Evolutionary conservation across 2,797 vertebrate species (phyloP).

Genomic region (Thamnophis elegans): DNA sequence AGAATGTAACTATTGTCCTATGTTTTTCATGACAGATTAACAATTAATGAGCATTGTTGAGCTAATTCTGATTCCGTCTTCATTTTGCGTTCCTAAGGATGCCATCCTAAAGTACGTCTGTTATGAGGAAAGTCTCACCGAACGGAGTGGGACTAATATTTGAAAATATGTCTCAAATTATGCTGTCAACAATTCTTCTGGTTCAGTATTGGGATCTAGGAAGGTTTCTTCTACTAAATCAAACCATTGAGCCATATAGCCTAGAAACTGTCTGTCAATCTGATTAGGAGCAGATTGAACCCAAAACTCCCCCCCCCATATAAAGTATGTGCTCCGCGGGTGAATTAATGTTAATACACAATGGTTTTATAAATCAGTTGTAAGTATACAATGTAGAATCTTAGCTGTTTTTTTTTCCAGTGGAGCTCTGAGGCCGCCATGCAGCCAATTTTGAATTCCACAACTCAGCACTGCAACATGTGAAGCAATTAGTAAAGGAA

Average conservation of each 20-base stretch:
- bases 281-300: neutral
- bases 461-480: neutral
- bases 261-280: neutral
- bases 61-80: neutral
- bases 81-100: neutral
- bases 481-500: neutral
- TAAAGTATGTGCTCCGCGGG: neutral
- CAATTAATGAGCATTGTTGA: neutral
- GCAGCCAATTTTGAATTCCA: neutral
- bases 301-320: neutral
- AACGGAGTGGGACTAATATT: neutral
- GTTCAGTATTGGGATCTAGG: neutral
- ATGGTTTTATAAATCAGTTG: neutral
- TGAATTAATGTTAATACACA: neutral
- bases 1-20: constrained; percentile 1
- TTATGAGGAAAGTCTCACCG: neutral
- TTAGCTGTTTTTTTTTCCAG: neutral
- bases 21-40: constrained; percentile 13
- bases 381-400: neutral
- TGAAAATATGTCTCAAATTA: neutral
- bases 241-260: neutral
- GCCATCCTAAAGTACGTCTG: neutral
- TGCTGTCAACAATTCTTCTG: neutral
- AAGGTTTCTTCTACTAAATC: neutral
- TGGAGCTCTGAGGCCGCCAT: neutral